A percentile compares a stretch with the other conserved stretches of the same genome.
phyloP scores from a whole-genome alignment of 1,140 invertebrate genomes.

The Brachionus sp. region DNA sequence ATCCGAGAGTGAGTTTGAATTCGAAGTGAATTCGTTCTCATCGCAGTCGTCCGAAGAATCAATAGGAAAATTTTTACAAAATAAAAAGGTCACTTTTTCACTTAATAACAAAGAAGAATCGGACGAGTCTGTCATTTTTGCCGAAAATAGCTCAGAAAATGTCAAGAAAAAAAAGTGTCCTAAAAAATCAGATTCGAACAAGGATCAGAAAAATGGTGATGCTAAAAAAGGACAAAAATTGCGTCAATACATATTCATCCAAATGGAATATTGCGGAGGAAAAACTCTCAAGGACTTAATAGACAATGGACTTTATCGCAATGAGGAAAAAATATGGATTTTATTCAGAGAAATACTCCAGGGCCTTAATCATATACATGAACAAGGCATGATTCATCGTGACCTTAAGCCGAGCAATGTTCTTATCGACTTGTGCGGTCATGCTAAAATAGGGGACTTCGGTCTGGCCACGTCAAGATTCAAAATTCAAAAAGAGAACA shows the following conservation, averaged over 20 bases:
- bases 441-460: conserved; percentile 45
- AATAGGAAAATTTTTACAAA: background rate
- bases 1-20: background rate
- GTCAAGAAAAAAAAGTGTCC: background rate
- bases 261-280: conserved; percentile 44
- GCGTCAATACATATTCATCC: conserved; percentile 23
- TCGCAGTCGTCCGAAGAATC: background rate
- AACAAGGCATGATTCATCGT: conserved; percentile 44
- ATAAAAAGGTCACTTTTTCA: background rate
- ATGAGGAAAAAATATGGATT: background rate
- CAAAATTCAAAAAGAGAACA: conserved; percentile 15
- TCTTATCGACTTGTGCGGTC: background rate
- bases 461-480: conserved; percentile 28
- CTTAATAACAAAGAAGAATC: background rate
- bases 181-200: background rate
- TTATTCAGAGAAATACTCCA: conserved; percentile 42
- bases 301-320: conserved; percentile 18
- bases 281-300: conserved; percentile 45
- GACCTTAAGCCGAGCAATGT: conserved; percentile 45
- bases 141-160: conserved; percentile 13
- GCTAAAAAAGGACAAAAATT: background rate
- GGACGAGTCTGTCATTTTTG: conserved; percentile 33
- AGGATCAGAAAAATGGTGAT: background rate
- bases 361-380: conserved; percentile 40
- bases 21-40: background rate